Evolutionary conservation across 2,888 invertebrate genomes (phyloP).

Genomic region (Pyrrhosoma nymphula): DNA sequence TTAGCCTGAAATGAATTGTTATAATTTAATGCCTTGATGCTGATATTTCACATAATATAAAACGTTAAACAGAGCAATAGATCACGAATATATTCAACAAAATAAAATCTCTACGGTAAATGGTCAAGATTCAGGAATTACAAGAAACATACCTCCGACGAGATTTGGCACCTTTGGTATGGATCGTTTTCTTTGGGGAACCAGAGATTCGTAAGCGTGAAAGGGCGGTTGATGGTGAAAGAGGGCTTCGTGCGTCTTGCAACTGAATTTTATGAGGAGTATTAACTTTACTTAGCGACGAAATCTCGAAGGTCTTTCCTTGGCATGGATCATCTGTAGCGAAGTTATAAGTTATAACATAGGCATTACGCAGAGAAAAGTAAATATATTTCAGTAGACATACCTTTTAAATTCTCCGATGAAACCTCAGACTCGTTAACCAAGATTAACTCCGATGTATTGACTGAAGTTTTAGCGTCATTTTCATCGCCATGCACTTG

Average conservation of each 20-base stretch:
- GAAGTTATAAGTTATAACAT: background rate
- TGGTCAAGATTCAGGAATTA: background rate
- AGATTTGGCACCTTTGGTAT: constrained; percentile 67
- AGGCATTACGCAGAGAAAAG: background rate
- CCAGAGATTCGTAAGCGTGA: constrained; percentile 70
- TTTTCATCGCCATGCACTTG: background rate
- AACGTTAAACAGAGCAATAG: too few species aligned
- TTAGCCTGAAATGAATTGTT: constrained; percentile 71
- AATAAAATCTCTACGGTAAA: background rate
- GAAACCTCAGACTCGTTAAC: too few species aligned
- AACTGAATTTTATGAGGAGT: constrained; percentile 74
- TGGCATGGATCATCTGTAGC: background rate
- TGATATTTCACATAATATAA: background rate
- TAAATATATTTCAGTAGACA: background rate
- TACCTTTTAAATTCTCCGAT: constrained; percentile 21
- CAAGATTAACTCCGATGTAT: background rate
- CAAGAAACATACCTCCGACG: constrained; percentile 68
- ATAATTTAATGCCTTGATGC: background rate
- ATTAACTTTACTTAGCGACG: constrained; percentile 69
- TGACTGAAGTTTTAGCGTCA: background rate
- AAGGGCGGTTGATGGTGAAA: constrained; percentile 72
- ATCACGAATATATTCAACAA: background rate
- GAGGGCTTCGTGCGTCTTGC: constrained; percentile 71
- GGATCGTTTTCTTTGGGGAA: constrained; percentile 69
- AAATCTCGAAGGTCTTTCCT: background rate